A percentile compares a stretch with the other conserved stretches of the same genome.
phyloP scores from a whole-genome alignment of 2,888 invertebrate genomes.

The Hydrotaea diabolus region DNA sequence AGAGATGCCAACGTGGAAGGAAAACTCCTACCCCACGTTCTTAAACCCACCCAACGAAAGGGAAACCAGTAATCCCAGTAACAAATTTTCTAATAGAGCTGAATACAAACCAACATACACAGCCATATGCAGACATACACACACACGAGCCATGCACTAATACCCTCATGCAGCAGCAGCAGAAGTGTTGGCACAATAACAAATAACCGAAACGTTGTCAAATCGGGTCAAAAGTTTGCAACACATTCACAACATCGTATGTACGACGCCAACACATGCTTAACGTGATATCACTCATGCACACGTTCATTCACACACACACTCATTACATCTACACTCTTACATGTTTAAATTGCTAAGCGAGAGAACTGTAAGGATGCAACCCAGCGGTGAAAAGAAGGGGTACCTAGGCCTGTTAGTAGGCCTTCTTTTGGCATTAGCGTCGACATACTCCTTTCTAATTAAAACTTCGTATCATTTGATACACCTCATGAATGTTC shows the following conservation, averaged over 20 bases:
- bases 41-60: neutral
- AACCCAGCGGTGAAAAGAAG: too few relatives aligned
- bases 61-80: conserved; percentile 38
- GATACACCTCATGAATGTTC: too few relatives aligned
- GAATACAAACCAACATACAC: too few relatives aligned
- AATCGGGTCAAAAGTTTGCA: conserved; percentile 79
- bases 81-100: conserved; percentile 5
- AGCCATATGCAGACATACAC: too few relatives aligned
- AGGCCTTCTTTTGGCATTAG: too few relatives aligned
- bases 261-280: neutral
- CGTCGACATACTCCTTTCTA: too few relatives aligned
- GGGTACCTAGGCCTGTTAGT: too few relatives aligned
- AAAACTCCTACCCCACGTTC: too few relatives aligned
- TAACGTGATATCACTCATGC: neutral
- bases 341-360: neutral
- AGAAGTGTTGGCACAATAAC: conserved; percentile 9
- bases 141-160: neutral
- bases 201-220: conserved; percentile 62
- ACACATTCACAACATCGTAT: conserved; percentile 40
- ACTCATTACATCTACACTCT: neutral
- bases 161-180: neutral
- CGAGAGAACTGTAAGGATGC: neutral
- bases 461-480: too few relatives aligned
- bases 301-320: neutral
- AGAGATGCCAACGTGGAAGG: neutral